These are phyloP conservation scores for Spicauda simplicius DNA, from an alignment of 2,888 invertebrate genomes.

Conservation along the genomic window DNA sequence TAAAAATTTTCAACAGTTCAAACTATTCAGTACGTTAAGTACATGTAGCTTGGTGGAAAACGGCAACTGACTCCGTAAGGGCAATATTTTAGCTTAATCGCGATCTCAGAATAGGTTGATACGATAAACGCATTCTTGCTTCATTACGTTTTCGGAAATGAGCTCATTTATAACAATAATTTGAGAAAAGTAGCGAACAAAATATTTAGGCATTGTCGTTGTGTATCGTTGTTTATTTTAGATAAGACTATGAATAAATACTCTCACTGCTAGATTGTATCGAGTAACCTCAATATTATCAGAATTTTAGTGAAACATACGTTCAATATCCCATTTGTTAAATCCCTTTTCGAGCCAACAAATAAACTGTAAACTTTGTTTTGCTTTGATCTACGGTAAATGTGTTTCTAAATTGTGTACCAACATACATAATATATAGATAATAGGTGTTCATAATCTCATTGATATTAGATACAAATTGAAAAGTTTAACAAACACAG, in stretches of 20 bases:
- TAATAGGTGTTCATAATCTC: no score
- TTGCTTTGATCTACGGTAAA: no score
- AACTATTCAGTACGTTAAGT: neutral
- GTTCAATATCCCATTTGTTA: neutral
- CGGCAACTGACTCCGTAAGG: constrained; percentile 10
- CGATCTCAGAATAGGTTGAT: constrained; percentile 36
- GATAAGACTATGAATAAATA: no score
- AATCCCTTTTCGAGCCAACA: neutral
- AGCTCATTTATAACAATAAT: constrained; percentile 18
- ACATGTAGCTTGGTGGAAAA: neutral
- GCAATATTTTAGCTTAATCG: constrained; percentile 37
- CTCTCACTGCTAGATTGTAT: neutral
- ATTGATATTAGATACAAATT: no score
- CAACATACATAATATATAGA: no score
- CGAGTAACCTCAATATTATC: neutral
- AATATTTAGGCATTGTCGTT: constrained; percentile 1
- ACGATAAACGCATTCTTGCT: constrained; percentile 37
- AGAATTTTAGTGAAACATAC: no score
- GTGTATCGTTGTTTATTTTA: neutral
- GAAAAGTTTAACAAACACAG: no score
- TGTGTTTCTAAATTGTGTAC: no score
- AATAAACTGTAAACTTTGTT: neutral
- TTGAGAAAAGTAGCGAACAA: neutral
- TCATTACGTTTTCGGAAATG: constrained; percentile 37
- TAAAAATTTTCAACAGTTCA: neutral